Percentiles rank a stretch among this genome's conserved stretches.
These are phyloP conservation scores for Platichthys stellatus DNA, from an alignment of 2,113 vertebrate genomes.

Conservation along the genomic window DNA sequence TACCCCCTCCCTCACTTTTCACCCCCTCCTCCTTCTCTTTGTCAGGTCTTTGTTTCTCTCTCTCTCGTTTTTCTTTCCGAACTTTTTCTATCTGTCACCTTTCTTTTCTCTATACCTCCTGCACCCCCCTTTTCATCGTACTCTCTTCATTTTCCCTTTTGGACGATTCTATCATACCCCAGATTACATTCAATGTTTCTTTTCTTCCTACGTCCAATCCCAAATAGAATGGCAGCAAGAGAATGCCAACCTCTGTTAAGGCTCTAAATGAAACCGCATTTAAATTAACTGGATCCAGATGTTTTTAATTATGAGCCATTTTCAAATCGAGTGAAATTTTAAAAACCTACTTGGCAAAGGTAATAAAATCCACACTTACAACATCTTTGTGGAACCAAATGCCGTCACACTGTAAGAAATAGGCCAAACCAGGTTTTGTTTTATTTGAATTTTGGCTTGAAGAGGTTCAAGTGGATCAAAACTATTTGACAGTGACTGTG, in stretches of 20 bases:
- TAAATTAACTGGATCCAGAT: too few species aligned
- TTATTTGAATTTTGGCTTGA: not conserved
- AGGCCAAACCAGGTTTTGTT: not conserved
- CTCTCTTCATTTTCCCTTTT: not conserved
- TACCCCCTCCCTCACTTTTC: constrained; percentile 24
- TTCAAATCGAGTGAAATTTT: too few species aligned
- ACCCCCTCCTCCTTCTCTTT: constrained; percentile 7
- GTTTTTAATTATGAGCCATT: too few species aligned
- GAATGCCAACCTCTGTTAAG: too few species aligned
- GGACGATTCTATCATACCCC: too few species aligned
- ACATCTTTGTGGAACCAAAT: not conserved
- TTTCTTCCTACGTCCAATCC: too few species aligned
- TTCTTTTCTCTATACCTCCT: not conserved
- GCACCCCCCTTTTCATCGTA: not conserved
- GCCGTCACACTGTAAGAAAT: not conserved
- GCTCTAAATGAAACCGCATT: too few species aligned
- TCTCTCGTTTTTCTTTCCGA: not conserved
- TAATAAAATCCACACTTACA: too few species aligned
- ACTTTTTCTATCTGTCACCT: not conserved
- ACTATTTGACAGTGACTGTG: too few species aligned
- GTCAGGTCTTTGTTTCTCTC: not conserved
- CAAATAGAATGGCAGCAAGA: too few species aligned
- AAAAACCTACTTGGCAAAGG: too few species aligned
- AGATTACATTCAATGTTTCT: too few species aligned
- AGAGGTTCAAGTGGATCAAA: not conserved